phyloP scores from a whole-genome alignment of 2,888 invertebrate species.

The Epistrophe grossulariae region DNA sequence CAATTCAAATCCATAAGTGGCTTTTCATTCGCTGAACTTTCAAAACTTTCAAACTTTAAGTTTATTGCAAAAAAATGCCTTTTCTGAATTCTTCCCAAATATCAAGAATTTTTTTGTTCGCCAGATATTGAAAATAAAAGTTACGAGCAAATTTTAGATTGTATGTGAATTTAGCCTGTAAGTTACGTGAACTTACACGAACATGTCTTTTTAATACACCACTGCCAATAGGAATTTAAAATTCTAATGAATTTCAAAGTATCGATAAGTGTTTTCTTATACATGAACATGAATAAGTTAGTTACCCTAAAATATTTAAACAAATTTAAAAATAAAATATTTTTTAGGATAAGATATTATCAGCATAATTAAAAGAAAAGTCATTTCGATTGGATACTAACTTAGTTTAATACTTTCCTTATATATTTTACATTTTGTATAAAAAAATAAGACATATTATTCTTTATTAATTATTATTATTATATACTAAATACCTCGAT shows the following conservation, averaged over 20 bases:
- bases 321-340: neutral
- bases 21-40: too few relatives aligned
- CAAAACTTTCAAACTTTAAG: too few relatives aligned
- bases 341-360: neutral
- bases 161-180: too few relatives aligned
- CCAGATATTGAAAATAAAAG: too few relatives aligned
- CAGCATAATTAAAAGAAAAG: neutral
- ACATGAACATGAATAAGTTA: neutral
- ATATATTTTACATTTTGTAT: conserved; percentile 33
- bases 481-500: conserved; percentile 29
- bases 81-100: too few relatives aligned
- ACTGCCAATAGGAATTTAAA: neutral
- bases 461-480: conserved; percentile 14
- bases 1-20: too few relatives aligned
- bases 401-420: conserved; percentile 27
- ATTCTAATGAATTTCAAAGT: neutral
- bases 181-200: too few relatives aligned
- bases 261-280: neutral
- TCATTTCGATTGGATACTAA: conserved; percentile 13
- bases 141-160: too few relatives aligned
- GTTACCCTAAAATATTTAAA: neutral
- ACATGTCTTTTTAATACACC: too few relatives aligned
- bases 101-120: too few relatives aligned
- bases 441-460: conserved; percentile 23
- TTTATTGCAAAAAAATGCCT: too few relatives aligned